Evolutionary conservation across 2,888 invertebrate species (phyloP), one percentile per base, ranked within the genome.

Genomic region (Uropetala carovei): DNA sequence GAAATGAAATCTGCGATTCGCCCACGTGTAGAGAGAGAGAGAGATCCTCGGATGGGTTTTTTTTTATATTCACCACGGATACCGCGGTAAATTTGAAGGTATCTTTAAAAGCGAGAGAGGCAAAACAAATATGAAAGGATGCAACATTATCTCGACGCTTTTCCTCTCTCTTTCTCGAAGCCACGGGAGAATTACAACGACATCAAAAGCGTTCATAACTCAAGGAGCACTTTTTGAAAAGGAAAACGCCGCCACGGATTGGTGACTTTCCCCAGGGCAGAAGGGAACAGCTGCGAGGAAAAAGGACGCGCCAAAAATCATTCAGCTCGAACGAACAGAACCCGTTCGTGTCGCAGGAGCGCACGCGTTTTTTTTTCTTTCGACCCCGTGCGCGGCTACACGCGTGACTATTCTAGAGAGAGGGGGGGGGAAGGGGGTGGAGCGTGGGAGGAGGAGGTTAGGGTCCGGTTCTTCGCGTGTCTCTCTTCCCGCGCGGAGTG

Each of bases 231-330:
- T 7, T 27, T 86, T 86, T 60, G 60, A 60, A 68, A 89, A 89
- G 18, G 64, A 58, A 68, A 89, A 89, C 68, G 64, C 60, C 64
- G 30, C 64, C 43, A 89, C 64, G 89, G 68, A 30, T 43, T 64
- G 89, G 64, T 68, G 30, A 59, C 89, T 68, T 68, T n/a, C n/a
- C 64, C 18, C n/a, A 11, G 43, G 43, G 89, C 64, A 57, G 86
- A 86, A 22, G n/a, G 18, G 60, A 64, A 59, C 86, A 89, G 89
- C 89, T 89, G 89, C 68, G 30, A 43, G 43, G 56, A 43, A 68
- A 43, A 43, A 43, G 30, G 43, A 85, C 18, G 85, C 56, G 85
- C 89, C 68, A 68, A 89, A 89, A 89, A 89, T 43, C 89, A 89
- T 68, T 89, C 18, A 43, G 16, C 60, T 86, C 86, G 60, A 86